Conservation (phyloP, 1,140 invertebrate species). For the Lethrus apterus region DNA sequence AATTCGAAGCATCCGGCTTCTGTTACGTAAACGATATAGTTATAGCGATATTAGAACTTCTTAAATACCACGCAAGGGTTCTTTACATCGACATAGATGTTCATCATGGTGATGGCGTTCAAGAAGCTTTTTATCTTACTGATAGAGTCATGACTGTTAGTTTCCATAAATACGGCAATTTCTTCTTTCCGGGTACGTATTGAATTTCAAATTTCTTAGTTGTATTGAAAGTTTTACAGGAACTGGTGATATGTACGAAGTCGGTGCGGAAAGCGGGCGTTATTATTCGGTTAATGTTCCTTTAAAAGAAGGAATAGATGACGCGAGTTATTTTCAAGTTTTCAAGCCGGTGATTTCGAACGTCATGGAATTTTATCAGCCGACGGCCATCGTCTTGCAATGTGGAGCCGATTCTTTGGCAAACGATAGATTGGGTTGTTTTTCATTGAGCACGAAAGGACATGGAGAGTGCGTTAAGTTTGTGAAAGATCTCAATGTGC, state of each 20-base stretch:
- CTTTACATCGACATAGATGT: slow-evolving; percentile 99
- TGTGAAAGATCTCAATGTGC: slow-evolving; percentile 89
- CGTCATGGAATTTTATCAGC: slow-evolving; percentile 95
- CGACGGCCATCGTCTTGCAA: slow-evolving; percentile 94
- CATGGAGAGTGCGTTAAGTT: slow-evolving; percentile 97
- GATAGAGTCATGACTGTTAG: slow-evolving; percentile 99
- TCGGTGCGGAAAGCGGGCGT: slow-evolving; percentile 84
- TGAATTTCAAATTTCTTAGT: too few species aligned
- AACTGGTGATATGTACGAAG: slow-evolving; percentile 97
- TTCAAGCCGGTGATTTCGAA: slow-evolving; percentile 91
- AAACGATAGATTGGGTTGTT: slow-evolving; percentile 81
- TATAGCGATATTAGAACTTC: slow-evolving; percentile 91
- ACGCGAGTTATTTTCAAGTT: slow-evolving; percentile 83
- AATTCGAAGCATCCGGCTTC: slow-evolving; percentile 94
- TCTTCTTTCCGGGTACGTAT: slow-evolving; percentile 75
- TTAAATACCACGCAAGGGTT: slow-evolving; percentile 93
- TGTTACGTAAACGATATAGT: slow-evolving; percentile 99
- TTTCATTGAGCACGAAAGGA: slow-evolving; percentile 81
- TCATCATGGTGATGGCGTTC: slow-evolving; percentile 98
- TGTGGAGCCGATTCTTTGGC: slow-evolving; percentile 98
- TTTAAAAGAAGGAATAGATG: slow-evolving; percentile 93
- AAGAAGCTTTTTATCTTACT: slow-evolving; percentile 98
- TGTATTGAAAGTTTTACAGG: slow-evolving; percentile 44
- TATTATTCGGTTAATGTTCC: slow-evolving; percentile 98
- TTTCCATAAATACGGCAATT: slow-evolving; percentile 98